phyloP scores from a whole-genome alignment of 2,888 invertebrate genomes.

The Amphimallon solstitiale region DNA sequence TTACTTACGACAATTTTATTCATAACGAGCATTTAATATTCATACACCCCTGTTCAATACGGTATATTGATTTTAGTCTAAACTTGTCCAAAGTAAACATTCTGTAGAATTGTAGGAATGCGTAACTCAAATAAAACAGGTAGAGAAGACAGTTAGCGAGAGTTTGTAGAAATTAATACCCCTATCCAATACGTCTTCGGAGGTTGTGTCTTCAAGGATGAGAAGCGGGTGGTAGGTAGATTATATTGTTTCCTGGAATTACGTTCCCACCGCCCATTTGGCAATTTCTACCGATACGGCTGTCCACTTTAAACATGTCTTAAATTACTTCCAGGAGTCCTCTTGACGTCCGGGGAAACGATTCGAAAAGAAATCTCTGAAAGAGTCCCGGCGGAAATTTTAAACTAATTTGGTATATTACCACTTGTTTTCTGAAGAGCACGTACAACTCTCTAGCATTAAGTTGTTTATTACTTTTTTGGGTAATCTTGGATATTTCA shows the following conservation, averaged over 20 bases:
- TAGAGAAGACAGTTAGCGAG: conserved; percentile 27
- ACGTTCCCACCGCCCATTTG: conserved; percentile 5
- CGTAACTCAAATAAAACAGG: conserved; percentile 34
- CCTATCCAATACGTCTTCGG: conserved; percentile 22
- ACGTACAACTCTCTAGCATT: background rate
- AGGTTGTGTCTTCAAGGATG: background rate
- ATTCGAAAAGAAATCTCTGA: conserved; percentile 11
- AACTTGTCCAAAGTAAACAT: conserved; percentile 29
- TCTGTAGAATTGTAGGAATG: conserved; percentile 20
- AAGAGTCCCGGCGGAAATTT: conserved; percentile 25
- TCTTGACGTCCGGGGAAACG: conserved; percentile 10
- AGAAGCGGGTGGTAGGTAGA: conserved; percentile 7
- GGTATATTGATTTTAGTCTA: conserved; percentile 16
- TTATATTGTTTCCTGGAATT: conserved; percentile 31
- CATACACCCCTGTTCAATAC: conserved; percentile 13
- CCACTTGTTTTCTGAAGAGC: background rate
- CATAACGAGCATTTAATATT: conserved; percentile 13
- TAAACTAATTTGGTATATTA: conserved; percentile 27
- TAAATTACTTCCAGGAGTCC: conserved; percentile 31
- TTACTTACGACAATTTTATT: conserved; percentile 1
- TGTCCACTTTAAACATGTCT: conserved; percentile 33
- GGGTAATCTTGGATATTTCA: background rate
- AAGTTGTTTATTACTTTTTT: background rate
- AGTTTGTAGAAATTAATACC: conserved; percentile 34
- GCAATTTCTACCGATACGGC: conserved; percentile 18